Evolutionary conservation across 2,113 vertebrate genomes (phyloP).

Genomic region (Tricholaema leucomelas): DNA sequence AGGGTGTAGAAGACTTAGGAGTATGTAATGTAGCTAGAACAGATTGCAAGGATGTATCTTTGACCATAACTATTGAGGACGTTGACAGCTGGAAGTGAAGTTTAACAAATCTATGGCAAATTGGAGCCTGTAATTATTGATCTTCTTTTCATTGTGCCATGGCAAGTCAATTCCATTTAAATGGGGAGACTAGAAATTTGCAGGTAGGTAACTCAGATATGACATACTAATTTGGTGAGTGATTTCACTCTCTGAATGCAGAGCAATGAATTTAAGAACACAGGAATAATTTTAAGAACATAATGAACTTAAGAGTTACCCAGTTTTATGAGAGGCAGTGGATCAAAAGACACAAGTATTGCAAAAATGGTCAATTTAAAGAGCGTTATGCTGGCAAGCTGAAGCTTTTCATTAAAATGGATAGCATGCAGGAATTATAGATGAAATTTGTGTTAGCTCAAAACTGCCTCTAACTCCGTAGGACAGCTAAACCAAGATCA

Average conservation of each 20-base stretch:
- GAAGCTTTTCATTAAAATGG: slow-evolving; percentile 28
- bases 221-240: slow-evolving; percentile 29
- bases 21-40: not conserved
- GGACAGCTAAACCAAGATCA: not conserved
- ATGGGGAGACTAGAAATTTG: slow-evolving; percentile 6
- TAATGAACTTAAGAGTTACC: slow-evolving; percentile 55
- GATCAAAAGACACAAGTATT: slow-evolving; percentile 29
- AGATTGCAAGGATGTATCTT: not conserved
- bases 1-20: not conserved
- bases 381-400: slow-evolving; percentile 5
- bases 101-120: slow-evolving; percentile 48
- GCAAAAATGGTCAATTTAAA: slow-evolving; percentile 48
- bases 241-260: slow-evolving; percentile 23
- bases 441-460: not conserved
- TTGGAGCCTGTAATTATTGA: slow-evolving; percentile 29
- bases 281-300: slow-evolving; percentile 32
- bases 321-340: slow-evolving; percentile 38
- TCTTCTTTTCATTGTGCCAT: not conserved
- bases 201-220: not conserved
- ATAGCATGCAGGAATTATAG: not conserved
- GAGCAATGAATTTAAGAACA: slow-evolving; percentile 35
- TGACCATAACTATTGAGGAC: not conserved
- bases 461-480: not conserved
- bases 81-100: slow-evolving; percentile 26
- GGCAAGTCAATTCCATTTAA: slow-evolving; percentile 47